Evolutionary conservation across 2,888 invertebrate species (phyloP).

Genomic region (Cerastoderma edule): DNA sequence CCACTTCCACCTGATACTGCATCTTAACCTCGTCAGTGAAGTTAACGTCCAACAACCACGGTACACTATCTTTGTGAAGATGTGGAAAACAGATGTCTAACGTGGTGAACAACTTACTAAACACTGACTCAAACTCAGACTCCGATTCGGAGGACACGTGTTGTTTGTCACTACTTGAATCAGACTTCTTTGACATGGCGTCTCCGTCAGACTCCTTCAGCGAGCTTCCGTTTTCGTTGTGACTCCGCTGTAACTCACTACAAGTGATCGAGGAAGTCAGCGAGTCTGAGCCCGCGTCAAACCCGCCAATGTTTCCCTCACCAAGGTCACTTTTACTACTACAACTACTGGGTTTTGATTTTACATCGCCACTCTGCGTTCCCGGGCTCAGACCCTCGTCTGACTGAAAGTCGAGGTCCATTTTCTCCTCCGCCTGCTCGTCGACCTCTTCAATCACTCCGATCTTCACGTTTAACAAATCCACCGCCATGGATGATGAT

Average conservation of each 20-base stretch:
- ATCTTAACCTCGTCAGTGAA: constrained; percentile 89
- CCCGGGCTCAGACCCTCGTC: background rate
- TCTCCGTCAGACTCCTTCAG: constrained; percentile 78
- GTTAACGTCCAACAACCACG: constrained; percentile 88
- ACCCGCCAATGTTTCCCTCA: constrained; percentile 31
- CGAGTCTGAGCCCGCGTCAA: constrained; percentile 46
- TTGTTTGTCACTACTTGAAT: constrained; percentile 55
- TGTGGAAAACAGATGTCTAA: constrained; percentile 73
- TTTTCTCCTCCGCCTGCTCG: constrained; percentile 27
- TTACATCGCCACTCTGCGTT: background rate
- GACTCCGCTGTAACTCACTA: constrained; percentile 82
- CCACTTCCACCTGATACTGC: constrained; percentile 88
- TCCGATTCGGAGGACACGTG: constrained; percentile 57
- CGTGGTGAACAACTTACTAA: constrained; percentile 55
- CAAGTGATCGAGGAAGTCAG: constrained; percentile 70
- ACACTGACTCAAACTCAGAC: constrained; percentile 40
- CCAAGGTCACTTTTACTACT: constrained; percentile 44
- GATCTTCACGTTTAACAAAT: constrained; percentile 10
- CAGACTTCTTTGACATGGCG: constrained; percentile 62
- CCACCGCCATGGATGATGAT: background rate
- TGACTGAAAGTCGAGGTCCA: constrained; percentile 37
- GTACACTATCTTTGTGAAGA: constrained; percentile 84
- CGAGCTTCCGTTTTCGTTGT: constrained; percentile 81
- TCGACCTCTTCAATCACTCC: background rate
- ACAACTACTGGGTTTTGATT: constrained; percentile 39